Evolutionary conservation across 2,888 invertebrate genomes (phyloP), one percentile per base, ranked within the genome.

Genomic region (Dysmachus trigonus): DNA sequence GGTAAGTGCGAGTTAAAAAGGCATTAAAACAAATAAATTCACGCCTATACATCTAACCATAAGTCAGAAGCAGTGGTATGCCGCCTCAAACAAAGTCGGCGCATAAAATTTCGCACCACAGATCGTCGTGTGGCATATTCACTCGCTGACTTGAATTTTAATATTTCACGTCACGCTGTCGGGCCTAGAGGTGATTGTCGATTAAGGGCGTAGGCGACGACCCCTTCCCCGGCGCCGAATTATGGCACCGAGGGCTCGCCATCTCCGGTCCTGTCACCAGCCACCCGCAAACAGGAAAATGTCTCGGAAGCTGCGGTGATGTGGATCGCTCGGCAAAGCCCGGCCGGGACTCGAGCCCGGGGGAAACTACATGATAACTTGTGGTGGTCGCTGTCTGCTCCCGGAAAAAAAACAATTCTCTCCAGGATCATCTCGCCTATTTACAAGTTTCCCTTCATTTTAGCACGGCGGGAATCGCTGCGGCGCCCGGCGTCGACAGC

Each of bases 111-210:
- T 82, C 71, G 62, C 62, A 71, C 82, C 71, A 53, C n/a, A 35
- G 71, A 35, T 22, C n/a, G 31, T 82, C 82, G 38, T 35, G 62
- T 35, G 62, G 27, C 82, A 82, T 38, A 82, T 82, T 27, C 62
- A 82, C 38, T 62, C 35, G 22, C 71, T 71, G 82, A 82, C 62
- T 82, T 82, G 82, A 82, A 82, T 82, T 62, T 82, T 82, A 82
- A 82, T 82, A 82, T 62, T 82, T 71, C 22, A 35, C 62, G 82
- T 53, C 82, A 82, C 38, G n/a, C n/a, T n/a, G n/a, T n/a, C 38
- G 15, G 38, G 62, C 71, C 71, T 71, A 71, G 27, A 71, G 82
- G 62, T 82, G 82, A 71, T 71, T 33, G 71, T 71, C 71, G 82
- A 79, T 79, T 71, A 71, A 62, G 62, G 71, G 15, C 71, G 62